Conservation (phyloP, 2,797 vertebrate species). For the Helicolenus hilgendorfi region DNA sequence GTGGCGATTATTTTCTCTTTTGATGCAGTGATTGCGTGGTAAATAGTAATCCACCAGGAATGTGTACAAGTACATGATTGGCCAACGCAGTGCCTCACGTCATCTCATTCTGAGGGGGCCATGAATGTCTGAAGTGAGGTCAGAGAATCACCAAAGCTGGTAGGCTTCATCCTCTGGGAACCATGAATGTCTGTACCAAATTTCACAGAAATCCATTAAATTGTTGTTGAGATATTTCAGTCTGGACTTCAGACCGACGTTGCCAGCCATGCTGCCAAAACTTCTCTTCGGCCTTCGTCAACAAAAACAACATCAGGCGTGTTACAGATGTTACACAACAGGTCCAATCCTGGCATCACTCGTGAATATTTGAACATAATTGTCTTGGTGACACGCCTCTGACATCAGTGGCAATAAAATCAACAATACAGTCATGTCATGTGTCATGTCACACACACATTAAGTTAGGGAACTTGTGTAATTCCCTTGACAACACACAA, state of each 20-base stretch:
- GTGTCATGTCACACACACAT: background rate
- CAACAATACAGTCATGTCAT: background rate
- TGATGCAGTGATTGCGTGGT: background rate
- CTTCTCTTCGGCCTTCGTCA: background rate
- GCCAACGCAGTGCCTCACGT: no score
- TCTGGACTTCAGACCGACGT: background rate
- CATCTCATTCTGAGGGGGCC: background rate
- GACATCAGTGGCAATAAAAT: background rate
- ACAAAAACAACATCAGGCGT: background rate
- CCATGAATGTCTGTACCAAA: no score
- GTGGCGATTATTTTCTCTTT: background rate
- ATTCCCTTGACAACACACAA: conserved; percentile 20
- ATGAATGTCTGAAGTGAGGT: background rate
- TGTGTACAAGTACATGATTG: background rate
- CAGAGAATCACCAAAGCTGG: background rate
- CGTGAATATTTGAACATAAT: background rate
- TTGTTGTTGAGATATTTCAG: background rate
- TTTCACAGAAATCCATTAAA: background rate
- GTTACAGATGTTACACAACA: background rate
- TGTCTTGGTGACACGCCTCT: background rate
- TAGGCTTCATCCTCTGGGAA: background rate
- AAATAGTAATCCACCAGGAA: background rate
- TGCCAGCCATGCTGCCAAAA: background rate
- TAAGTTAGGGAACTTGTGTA: background rate
- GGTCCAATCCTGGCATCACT: background rate